Base-by-base conservation (phyloP, 1,140 invertebrate species). In the Physella acuta region DNA sequence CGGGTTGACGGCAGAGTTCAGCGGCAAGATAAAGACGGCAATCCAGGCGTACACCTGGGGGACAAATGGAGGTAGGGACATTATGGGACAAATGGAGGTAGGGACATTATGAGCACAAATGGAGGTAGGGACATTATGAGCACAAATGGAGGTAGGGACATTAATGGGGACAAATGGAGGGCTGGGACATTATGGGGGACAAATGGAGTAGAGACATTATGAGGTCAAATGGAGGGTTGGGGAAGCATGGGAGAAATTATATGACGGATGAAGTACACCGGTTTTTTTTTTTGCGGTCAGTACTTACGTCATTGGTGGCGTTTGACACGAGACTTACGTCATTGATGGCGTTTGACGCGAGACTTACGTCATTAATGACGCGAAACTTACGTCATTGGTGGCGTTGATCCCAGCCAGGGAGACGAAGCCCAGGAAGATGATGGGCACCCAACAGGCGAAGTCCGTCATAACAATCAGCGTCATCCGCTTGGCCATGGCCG, bases 1-100 rank as follows among this genome's bases (percentile, higher is more conserved):
- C 0, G 92, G 92, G 83, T 93, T 93, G 0, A 92, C 84, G 0
- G 91, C 91, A 0, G 91, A 91, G 80, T 93, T 93, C 0, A 93
- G 86, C 0, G 92, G 92, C 11, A 93, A 77, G 52, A 93, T 87
- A 70, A 93, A 92, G 5, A 93, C 88, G 0, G 91, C 90, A 0
- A 93, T 82, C 90, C 91, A 92, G 14, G 90, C 90, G 39, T 79
- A 82, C 2, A 82, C 79, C 80, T 82, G 63, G 3, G 2, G 55
- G 26, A n/a, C n/a, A n/a, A n/a, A n/a, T n/a, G n/a, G n/a, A n/a
- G n/a, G n/a, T n/a, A n/a, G n/a, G n/a, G n/a, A n/a, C n/a, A n/a
- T n/a, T n/a, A n/a, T n/a, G n/a, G n/a, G n/a, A n/a, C n/a, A n/a
- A n/a, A n/a, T n/a, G n/a, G n/a, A n/a, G n/a, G n/a, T n/a, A n/a